A percentile compares a stretch with the other conserved stretches of the same genome.
phyloP scores from a whole-genome alignment of 2,113 vertebrate species.

The Rhinolophus sinicus region DNA sequence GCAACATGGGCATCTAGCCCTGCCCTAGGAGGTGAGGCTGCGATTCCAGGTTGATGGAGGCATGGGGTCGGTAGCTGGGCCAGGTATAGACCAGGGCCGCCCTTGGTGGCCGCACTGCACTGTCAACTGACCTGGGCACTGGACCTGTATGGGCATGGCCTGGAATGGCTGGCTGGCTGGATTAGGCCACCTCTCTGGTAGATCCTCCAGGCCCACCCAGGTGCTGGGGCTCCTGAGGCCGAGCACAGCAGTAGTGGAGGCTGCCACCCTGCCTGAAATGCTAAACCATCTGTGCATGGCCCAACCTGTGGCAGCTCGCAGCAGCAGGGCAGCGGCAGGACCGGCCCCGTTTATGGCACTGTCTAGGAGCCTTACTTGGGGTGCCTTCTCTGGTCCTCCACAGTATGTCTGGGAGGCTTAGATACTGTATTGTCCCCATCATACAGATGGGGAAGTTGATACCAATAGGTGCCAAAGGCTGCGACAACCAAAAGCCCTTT shows the following conservation, averaged over 20 bases:
- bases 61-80: not conserved
- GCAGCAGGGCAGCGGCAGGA: not conserved
- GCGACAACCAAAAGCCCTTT: not conserved
- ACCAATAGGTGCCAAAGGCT: not conserved
- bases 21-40: not conserved
- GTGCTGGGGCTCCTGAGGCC: not conserved
- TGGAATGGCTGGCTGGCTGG: not conserved
- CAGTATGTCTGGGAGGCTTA: not conserved
- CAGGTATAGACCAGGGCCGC: not conserved
- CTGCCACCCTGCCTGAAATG: not conserved
- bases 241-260: no score
- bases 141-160: not conserved
- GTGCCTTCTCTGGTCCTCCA: not conserved
- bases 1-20: not conserved
- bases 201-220: not conserved
- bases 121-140: not conserved
- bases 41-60: not conserved
- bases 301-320: not conserved
- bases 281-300: not conserved
- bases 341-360: not conserved
- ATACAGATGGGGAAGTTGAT: not conserved
- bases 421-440: not conserved
- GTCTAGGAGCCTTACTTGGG: not conserved
- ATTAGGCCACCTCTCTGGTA: not conserved
- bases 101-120: not conserved